Conservation (phyloP, 2,888 invertebrate genomes). For the Acronicta psi region DNA sequence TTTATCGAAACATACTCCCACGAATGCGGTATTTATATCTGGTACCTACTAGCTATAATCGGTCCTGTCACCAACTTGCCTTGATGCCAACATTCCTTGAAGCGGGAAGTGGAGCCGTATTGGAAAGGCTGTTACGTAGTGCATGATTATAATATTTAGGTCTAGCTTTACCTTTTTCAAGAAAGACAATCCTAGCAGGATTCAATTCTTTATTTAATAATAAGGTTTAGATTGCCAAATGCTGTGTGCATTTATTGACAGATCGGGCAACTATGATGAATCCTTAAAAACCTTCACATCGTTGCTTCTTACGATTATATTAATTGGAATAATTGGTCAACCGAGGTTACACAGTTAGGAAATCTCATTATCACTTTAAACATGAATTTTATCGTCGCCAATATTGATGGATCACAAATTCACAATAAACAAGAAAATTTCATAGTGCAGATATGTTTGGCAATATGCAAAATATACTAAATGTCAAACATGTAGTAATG, state of each 20-base stretch:
- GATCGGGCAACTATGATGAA: background rate
- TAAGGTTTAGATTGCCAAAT: background rate
- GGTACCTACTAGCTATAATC: conserved; percentile 39
- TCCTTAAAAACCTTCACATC: conserved; percentile 1
- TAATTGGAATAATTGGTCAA: conserved; percentile 15
- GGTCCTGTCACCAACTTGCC: conserved; percentile 73
- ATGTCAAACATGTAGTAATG: conserved; percentile 34
- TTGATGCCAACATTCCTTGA: conserved; percentile 77
- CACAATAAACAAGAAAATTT: no score
- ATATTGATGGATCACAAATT: conserved; percentile 1
- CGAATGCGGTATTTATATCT: conserved; percentile 29
- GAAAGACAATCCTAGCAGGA: conserved; percentile 6
- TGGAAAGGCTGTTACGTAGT: conserved; percentile 47
- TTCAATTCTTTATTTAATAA: conserved; percentile 1
- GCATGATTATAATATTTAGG: conserved; percentile 22
- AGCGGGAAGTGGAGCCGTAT: conserved; percentile 72
- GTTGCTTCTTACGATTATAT: conserved; percentile 6
- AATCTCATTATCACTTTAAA: conserved; percentile 23
- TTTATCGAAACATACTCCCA: conserved; percentile 49
- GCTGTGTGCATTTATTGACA: background rate
- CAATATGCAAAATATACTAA: conserved; percentile 38
- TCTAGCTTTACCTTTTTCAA: background rate
- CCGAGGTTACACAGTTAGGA: conserved; percentile 31
- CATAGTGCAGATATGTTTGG: conserved; percentile 17
- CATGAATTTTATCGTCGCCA: conserved; percentile 17